Conservation (phyloP, 2,113 vertebrate species). For the Bombycilla garrulus region DNA sequence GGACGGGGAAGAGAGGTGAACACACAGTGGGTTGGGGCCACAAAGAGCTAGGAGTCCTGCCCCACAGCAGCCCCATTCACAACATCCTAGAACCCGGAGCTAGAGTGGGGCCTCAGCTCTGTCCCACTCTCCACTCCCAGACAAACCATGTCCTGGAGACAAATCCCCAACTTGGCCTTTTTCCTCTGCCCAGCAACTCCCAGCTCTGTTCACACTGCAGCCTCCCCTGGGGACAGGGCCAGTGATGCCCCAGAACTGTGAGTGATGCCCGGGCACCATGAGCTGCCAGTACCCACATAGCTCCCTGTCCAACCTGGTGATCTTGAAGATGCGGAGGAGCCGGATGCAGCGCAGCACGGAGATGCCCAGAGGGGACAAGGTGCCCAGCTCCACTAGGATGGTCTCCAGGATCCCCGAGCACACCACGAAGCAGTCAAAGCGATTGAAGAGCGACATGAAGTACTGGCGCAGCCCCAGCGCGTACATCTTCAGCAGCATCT, state of each 20-base stretch:
- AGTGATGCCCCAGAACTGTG: rapidly evolving
- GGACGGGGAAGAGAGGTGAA: neutral
- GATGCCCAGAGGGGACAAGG: conserved; percentile 89
- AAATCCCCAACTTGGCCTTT: neutral
- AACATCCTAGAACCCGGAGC: neutral
- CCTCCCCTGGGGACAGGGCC: neutral
- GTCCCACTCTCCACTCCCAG: neutral
- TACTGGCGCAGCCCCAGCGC: conserved; percentile 88
- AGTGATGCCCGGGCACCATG: rapidly evolving
- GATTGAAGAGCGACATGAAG: conserved; percentile 97
- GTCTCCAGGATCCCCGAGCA: conserved; percentile 88
- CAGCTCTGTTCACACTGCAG: neutral
- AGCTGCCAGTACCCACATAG: neutral
- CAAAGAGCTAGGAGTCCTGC: neutral
- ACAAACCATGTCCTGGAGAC: neutral
- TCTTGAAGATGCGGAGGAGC: conserved; percentile 91
- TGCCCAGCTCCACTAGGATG: conserved; percentile 81
- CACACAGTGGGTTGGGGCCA: neutral
- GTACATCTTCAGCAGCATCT: conserved; percentile 98
- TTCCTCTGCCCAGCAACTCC: neutral
- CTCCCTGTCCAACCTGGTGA: conserved; percentile 84
- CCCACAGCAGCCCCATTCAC: neutral
- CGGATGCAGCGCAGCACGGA: conserved; percentile 95
- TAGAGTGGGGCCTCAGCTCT: neutral
- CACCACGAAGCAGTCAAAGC: conserved; percentile 97